A percentile compares a stretch with the other conserved stretches of the same genome.
Conservation (phyloP, 2,797 vertebrate species). For the Brotula barbata region DNA sequence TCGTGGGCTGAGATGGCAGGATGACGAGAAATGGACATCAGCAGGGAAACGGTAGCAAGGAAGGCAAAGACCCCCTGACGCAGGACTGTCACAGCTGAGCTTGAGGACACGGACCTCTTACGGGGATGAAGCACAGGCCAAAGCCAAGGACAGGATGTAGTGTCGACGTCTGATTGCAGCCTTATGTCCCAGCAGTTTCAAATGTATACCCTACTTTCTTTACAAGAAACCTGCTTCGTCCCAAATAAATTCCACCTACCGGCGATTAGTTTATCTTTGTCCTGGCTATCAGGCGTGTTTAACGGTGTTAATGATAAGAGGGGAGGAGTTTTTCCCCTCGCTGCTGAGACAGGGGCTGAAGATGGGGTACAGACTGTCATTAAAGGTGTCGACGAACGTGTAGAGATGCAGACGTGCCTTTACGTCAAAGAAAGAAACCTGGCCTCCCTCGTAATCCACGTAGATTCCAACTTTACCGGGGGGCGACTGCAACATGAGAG, state of each 20-base stretch:
- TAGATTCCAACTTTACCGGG: constrained; percentile 77
- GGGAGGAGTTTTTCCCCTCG: constrained; percentile 73
- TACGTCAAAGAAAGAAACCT: constrained; percentile 79
- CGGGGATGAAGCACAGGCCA: no score
- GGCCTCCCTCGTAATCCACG: constrained; percentile 79
- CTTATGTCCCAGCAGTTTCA: no score
- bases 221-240: no score
- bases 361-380: constrained; percentile 75
- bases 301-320: constrained; percentile 65
- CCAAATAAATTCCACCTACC: not conserved
- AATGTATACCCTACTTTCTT: no score
- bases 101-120: no score
- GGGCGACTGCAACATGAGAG: constrained; percentile 48
- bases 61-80: no score
- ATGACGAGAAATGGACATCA: no score
- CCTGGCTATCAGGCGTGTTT: constrained; percentile 65
- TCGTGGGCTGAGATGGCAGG: no score
- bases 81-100: no score
- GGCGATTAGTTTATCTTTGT: no score
- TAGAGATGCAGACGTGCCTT: constrained; percentile 75
- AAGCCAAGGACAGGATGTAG: no score
- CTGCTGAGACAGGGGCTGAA: constrained; percentile 80
- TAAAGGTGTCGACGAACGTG: constrained; percentile 75
- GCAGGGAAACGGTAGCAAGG: not conserved
- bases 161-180: no score